These are phyloP conservation scores for Chamaetylas fuelleborni DNA, from an alignment of 2,113 vertebrate species.

Conservation along the genomic window DNA sequence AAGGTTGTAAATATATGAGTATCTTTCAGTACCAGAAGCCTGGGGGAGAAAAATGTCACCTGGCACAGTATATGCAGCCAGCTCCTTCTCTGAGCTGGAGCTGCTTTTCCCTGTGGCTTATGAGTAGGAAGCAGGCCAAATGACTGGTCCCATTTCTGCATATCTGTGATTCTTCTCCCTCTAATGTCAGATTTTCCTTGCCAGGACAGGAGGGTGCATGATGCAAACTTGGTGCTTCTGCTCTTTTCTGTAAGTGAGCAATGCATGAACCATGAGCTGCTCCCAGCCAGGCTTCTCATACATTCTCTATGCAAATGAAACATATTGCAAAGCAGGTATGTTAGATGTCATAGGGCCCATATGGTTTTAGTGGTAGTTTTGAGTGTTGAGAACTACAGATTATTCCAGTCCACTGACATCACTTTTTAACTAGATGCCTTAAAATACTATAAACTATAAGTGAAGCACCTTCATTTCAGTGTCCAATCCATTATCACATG, in stretches of 20 bases:
- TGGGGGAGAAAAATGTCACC: slow-evolving; percentile 29
- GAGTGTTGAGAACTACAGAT: neutral
- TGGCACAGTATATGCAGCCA: neutral
- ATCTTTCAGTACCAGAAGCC: neutral
- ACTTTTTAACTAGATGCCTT: neutral
- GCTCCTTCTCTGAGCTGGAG: neutral
- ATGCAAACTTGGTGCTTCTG: neutral
- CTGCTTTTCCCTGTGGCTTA: neutral
- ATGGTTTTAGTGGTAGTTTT: neutral
- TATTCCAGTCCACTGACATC: neutral
- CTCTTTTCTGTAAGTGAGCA: slow-evolving; percentile 4
- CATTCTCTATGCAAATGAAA: neutral
- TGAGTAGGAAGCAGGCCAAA: neutral
- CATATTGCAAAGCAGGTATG: neutral
- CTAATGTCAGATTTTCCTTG: neutral
- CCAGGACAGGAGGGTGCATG: neutral
- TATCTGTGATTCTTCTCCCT: neutral
- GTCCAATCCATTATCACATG: neutral
- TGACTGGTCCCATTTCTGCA: neutral
- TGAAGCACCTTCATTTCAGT: neutral
- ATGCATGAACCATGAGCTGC: neutral
- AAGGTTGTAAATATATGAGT: slow-evolving; percentile 34
- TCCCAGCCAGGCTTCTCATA: neutral
- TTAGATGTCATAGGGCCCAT: neutral
- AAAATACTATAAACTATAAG: neutral